phyloP scores from a whole-genome alignment of 2,113 vertebrate species.

The Microcebus ravelobensis region DNA sequence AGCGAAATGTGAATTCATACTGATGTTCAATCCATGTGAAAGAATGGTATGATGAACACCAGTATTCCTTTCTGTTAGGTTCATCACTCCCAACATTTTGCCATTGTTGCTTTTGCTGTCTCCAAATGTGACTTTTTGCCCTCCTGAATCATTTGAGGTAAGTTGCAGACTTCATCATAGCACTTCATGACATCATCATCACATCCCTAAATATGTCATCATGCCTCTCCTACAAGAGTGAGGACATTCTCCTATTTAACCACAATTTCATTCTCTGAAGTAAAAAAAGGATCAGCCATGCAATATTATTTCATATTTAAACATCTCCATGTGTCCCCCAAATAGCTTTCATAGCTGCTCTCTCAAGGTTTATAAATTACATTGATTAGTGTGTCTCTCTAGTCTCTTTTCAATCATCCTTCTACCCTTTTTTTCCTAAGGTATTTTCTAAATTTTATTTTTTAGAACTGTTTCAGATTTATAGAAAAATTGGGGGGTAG shows the following conservation, averaged over 20 bases:
- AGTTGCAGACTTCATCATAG: not conserved
- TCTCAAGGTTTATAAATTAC: not conserved
- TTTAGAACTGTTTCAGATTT: not conserved
- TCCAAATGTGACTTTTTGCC: not conserved
- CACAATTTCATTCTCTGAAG: not conserved
- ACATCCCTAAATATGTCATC: not conserved
- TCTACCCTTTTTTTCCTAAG: not conserved
- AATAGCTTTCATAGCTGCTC: not conserved
- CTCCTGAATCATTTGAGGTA: not conserved
- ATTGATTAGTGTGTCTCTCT: not conserved
- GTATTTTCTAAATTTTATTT: constrained; percentile 47
- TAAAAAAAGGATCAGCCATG: not conserved
- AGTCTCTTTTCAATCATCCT: not conserved
- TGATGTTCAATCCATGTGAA: not conserved
- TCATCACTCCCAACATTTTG: not conserved
- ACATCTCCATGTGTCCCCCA: not conserved
- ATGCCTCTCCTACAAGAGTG: not conserved
- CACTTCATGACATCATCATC: not conserved
- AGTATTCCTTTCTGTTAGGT: not conserved
- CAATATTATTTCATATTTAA: not conserved
- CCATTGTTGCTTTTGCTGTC: not conserved
- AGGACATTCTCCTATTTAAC: constrained; percentile 6
- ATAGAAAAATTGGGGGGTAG: not conserved
- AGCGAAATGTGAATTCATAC: too few relatives aligned
- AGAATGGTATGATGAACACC: not conserved